These are phyloP conservation scores for Eublepharis macularius DNA, from an alignment of 2,113 vertebrate species.

Conservation along the genomic window DNA sequence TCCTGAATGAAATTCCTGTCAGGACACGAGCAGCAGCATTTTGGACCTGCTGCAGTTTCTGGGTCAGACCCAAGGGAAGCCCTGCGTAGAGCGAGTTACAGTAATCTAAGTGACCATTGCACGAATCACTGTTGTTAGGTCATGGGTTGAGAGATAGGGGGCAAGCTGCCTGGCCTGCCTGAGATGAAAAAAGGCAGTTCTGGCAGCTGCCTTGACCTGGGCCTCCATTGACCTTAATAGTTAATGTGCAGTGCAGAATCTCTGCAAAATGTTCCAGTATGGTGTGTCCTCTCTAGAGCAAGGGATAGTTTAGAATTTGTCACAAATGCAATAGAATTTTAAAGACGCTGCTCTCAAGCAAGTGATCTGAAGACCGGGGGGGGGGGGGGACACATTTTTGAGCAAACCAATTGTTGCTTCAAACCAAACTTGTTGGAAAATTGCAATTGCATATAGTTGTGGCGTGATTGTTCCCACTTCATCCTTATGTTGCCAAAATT, in stretches of 20 bases:
- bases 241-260: background rate
- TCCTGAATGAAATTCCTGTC: too few relatives aligned
- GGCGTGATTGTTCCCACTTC: background rate
- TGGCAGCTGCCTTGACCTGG: too few relatives aligned
- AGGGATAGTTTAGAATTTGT: background rate
- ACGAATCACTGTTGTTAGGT: too few relatives aligned
- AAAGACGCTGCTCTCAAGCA: background rate
- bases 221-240: too few relatives aligned
- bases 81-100: too few relatives aligned
- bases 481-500: background rate
- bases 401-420: background rate
- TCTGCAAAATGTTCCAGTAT: background rate
- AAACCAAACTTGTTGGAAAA: background rate
- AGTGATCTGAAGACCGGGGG: background rate
- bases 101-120: too few relatives aligned
- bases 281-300: background rate
- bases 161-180: too few relatives aligned
- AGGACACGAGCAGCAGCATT: too few relatives aligned
- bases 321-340: background rate
- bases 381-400: background rate
- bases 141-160: too few relatives aligned
- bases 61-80: too few relatives aligned
- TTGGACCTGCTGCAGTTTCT: too few relatives aligned
- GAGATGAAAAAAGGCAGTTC: too few relatives aligned
- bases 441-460: background rate